These are phyloP conservation scores for Halocaridina rubra DNA, from an alignment of 2,888 invertebrate species.

Conservation along the genomic window DNA sequence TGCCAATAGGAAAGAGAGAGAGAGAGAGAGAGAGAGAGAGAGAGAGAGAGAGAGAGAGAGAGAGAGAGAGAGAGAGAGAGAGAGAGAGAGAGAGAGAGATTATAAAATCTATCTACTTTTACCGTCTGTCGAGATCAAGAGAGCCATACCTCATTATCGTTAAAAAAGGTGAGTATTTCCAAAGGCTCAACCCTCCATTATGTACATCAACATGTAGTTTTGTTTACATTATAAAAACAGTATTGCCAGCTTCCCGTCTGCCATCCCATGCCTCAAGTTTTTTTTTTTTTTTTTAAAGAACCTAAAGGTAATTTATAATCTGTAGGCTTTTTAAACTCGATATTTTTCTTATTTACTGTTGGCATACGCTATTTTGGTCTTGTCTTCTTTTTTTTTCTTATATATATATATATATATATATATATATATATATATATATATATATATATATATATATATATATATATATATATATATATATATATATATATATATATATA, in stretches of 20 bases:
- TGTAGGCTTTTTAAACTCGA: no score
- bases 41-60: constrained; percentile 24
- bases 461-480: constrained; percentile 9
- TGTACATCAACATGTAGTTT: no score
- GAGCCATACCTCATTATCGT: not conserved
- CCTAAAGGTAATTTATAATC: no score
- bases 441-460: constrained; percentile 5
- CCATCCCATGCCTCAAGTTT: no score
- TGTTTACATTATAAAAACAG: not conserved
- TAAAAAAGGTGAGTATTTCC: no score
- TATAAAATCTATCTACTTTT: not conserved
- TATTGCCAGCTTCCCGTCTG: not conserved
- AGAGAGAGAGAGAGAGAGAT: not conserved
- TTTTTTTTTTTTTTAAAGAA: no score
- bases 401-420: not conserved
- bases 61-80: constrained; percentile 24
- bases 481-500: constrained; percentile 7
- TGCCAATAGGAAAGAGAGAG: not conserved
- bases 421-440: not conserved
- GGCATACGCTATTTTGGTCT: no score
- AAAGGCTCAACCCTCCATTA: no score
- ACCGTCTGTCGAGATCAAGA: not conserved
- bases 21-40: constrained; percentile 19
- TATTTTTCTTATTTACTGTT: no score
- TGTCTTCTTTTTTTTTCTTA: not conserved